These are phyloP conservation scores for Xylota segnis DNA, from an alignment of 2,888 invertebrate genomes.

Conservation along the genomic window DNA sequence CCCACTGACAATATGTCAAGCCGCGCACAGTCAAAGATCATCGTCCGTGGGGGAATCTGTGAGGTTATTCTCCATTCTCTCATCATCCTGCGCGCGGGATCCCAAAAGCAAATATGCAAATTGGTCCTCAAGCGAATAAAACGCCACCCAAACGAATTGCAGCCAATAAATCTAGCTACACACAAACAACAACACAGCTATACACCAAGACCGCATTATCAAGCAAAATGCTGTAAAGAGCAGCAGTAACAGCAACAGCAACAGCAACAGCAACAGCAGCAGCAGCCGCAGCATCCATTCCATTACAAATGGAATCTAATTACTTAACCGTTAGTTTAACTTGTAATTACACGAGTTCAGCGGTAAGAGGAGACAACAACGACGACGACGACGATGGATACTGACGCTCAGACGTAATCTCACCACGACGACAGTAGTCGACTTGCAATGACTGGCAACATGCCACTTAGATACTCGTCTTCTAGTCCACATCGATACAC, in stretches of 20 bases:
- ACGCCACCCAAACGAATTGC: conserved; percentile 71
- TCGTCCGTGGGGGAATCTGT: conserved; percentile 25
- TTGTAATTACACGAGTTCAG: conserved; percentile 77
- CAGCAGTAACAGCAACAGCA: conserved; percentile 30
- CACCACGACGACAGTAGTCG: conserved; percentile 62
- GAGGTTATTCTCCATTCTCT: background rate
- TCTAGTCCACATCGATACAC: conserved; percentile 16
- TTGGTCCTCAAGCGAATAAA: conserved; percentile 53
- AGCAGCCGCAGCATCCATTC: conserved; percentile 64
- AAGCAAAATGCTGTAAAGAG: conserved; percentile 48
- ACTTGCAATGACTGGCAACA: conserved; percentile 70
- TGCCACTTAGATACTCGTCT: conserved; percentile 69
- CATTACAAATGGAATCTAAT: conserved; percentile 78
- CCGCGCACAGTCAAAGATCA: conserved; percentile 71
- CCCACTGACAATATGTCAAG: conserved; percentile 76
- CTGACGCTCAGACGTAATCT: conserved; percentile 41
- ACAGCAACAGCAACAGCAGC: background rate
- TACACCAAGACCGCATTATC: conserved; percentile 10
- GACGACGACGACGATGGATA: conserved; percentile 36
- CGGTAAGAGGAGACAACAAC: conserved; percentile 36
- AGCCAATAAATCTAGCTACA: conserved; percentile 69
- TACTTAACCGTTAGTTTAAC: conserved; percentile 78
- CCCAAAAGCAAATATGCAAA: conserved; percentile 62
- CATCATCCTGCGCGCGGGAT: conserved; percentile 5
- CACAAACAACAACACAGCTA: conserved; percentile 22